Conservation (phyloP, 2,888 invertebrate species). For the Eurois occulta region DNA sequence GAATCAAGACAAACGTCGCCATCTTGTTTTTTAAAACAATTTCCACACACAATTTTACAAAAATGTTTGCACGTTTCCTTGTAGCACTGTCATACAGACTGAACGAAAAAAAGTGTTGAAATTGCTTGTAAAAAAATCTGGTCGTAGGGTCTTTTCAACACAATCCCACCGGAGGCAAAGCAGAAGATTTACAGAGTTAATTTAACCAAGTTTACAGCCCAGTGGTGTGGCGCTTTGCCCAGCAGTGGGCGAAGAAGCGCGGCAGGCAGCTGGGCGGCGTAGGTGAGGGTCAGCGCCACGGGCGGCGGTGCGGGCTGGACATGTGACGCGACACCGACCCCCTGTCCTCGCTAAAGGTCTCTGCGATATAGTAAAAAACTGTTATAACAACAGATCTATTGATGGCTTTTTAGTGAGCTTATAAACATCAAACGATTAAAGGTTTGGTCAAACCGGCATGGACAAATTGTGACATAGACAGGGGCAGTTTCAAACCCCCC, state of each 20-base stretch:
- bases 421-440: slow-evolving; percentile 7
- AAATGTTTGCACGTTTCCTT: background rate
- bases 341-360: slow-evolving; percentile 81
- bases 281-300: slow-evolving; percentile 85
- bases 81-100: background rate
- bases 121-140: background rate
- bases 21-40: background rate
- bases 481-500: background rate
- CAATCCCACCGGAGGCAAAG: slow-evolving; percentile 15
- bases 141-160: background rate
- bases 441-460: background rate
- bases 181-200: slow-evolving; percentile 7
- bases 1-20: background rate
- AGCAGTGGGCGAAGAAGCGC: slow-evolving; percentile 76
- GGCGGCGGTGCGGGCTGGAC: slow-evolving; percentile 83
- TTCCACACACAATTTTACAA: background rate
- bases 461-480: background rate
- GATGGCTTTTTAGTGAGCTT: background rate
- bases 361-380: slow-evolving; percentile 69
- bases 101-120: background rate
- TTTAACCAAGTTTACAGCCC: slow-evolving; percentile 40
- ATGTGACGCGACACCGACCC: slow-evolving; percentile 70
- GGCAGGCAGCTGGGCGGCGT: slow-evolving; percentile 70
- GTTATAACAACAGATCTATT: background rate
- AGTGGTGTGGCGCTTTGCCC: slow-evolving; percentile 65